Conservation (phyloP, 2,113 vertebrate species). For the Phalacrocorax brasilianus region DNA sequence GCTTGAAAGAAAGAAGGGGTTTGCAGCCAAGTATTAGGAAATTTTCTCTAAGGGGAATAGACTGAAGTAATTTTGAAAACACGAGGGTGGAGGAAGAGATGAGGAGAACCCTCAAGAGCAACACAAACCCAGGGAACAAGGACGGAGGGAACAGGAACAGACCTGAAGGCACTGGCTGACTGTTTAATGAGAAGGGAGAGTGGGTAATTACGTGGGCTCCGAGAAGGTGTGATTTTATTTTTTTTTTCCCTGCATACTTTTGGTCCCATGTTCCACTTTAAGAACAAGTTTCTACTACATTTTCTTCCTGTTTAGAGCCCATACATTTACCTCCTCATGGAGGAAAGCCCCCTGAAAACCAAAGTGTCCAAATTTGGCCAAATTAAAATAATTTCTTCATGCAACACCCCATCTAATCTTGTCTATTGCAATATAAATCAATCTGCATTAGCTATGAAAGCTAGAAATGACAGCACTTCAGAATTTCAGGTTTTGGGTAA, state of each 20-base stretch:
- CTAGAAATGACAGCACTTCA: neutral
- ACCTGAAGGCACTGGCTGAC: neutral
- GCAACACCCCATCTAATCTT: neutral
- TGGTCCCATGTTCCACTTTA: neutral
- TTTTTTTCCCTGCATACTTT: neutral
- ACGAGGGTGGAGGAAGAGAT: neutral
- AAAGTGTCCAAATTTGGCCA: neutral
- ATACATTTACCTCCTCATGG: neutral
- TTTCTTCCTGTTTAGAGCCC: neutral
- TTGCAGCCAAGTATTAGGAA: neutral
- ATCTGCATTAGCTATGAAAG: neutral
- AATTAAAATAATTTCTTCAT: neutral
- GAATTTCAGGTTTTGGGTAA: neutral
- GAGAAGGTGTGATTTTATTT: neutral
- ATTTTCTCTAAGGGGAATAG: slow-evolving; percentile 16
- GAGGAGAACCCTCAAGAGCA: neutral
- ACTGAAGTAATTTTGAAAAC: neutral
- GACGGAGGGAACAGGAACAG: neutral
- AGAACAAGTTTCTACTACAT: neutral
- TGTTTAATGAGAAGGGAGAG: neutral
- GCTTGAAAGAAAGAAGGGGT: neutral
- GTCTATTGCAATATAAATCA: neutral
- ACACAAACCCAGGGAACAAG: neutral
- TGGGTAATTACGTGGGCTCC: neutral
- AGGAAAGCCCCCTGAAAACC: neutral